Percentiles rank a stretch among this genome's conserved stretches.
phyloP scores from a whole-genome alignment of 2,113 vertebrate genomes.

The Numenius arquata region DNA sequence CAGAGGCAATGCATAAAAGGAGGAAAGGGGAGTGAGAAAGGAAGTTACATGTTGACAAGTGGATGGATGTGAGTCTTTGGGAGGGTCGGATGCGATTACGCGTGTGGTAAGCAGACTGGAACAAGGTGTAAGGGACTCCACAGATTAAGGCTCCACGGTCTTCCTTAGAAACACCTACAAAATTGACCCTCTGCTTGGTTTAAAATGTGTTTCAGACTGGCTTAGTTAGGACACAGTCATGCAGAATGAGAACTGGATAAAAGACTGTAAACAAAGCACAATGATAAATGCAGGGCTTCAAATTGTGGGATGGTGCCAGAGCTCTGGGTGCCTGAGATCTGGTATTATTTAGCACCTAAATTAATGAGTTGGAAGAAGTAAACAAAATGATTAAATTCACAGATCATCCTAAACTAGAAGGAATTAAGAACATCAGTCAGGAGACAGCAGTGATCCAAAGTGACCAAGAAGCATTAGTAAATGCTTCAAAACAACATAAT shows the following conservation, averaged over 20 bases:
- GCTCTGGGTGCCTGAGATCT: slow-evolving; percentile 4
- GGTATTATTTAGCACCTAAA: slow-evolving; percentile 27
- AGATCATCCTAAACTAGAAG: slow-evolving; percentile 5
- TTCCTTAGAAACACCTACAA: not conserved
- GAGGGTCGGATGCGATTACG: not conserved
- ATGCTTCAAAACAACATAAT: not conserved
- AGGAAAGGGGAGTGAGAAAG: not conserved
- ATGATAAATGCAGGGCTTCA: slow-evolving; percentile 24
- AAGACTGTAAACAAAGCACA: not conserved
- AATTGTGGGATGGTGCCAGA: slow-evolving; percentile 22
- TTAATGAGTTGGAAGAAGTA: slow-evolving; percentile 52
- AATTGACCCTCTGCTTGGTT: not conserved
- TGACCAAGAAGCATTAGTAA: slow-evolving; percentile 1
- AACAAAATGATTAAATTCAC: slow-evolving; percentile 50
- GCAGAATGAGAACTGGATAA: not conserved
- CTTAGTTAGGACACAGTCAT: not conserved
- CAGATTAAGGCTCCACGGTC: not conserved
- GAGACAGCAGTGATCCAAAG: not conserved
- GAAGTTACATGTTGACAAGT: not conserved
- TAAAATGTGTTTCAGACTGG: not conserved
- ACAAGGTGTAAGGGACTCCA: not conserved
- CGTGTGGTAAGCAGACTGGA: not conserved
- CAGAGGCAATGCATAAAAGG: not conserved
- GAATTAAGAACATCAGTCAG: slow-evolving; percentile 35
- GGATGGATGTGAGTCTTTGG: not conserved